Evolutionary conservation across 2,113 vertebrate species (phyloP).

Genomic region (Pyrgilauda ruficollis): DNA sequence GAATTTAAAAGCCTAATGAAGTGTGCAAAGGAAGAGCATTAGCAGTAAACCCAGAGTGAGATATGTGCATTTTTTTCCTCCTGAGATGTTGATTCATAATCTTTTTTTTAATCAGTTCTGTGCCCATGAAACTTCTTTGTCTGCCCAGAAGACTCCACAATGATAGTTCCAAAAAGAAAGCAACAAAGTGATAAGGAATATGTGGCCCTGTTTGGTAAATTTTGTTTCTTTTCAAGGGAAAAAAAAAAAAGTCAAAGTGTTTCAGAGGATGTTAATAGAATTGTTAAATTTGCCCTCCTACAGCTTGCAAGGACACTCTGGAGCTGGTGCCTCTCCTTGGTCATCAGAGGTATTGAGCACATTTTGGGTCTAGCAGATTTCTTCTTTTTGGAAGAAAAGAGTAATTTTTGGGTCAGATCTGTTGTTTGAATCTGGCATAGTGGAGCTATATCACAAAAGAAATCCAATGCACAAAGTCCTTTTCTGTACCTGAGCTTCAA

Average conservation of each 20-base stretch:
- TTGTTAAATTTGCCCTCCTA: neutral
- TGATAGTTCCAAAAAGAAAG: neutral
- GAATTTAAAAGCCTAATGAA: neutral
- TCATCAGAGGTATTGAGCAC: neutral
- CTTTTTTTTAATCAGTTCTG: neutral
- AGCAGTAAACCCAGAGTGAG: neutral
- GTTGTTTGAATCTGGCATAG: neutral
- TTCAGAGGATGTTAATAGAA: neutral
- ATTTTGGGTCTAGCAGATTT: neutral
- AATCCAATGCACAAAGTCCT: neutral
- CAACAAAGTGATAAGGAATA: neutral
- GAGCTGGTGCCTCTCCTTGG: neutral
- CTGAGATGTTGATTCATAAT: neutral
- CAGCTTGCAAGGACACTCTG: neutral
- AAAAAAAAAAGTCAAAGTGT: neutral
- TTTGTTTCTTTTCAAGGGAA: neutral
- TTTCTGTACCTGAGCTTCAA: neutral
- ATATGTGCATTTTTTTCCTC: neutral
- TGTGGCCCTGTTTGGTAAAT: neutral
- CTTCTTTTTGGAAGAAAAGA: neutral
- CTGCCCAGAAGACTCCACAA: neutral
- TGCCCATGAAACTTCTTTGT: neutral
- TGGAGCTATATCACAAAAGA: neutral
- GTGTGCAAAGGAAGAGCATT: neutral
- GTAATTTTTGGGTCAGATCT: neutral